Base-by-base conservation (phyloP, 2,113 vertebrate species). In the Psittacara wagleri region DNA sequence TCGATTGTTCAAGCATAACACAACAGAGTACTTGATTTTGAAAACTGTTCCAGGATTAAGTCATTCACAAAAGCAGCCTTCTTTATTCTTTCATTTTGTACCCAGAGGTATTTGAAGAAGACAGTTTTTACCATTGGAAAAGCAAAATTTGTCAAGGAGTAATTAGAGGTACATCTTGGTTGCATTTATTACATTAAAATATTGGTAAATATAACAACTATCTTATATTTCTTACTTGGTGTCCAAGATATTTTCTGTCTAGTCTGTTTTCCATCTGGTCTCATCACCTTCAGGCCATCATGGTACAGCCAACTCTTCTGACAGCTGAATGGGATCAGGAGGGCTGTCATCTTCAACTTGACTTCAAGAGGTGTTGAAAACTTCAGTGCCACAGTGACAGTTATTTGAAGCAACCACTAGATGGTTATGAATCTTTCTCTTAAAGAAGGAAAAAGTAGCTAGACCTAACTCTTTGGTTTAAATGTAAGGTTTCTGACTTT, bases 281-380 rank as follows among this genome's bases (percentile, higher is more conserved):
- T 88, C 16, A 37, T 75, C 49, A 66, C 14, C 11, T 33, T 31
- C 59, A 85, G 63, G 4, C 54, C 64, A 83, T 69, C 67, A 78
- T 4, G 3, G n/a, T 29, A 51, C 0, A 0, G 24, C 31, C 28
- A 76, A 48, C 15, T 23, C 44, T 69, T 77, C 23, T 28, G 35
- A 80, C 9, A 81, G 41, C 51, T 66, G 31, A 86, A 43, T 49
- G 64, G 28, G 41, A 90, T 31, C 48, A 88, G 68, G 67, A 89
- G 25, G 13, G 14, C 16, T 85, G 52, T 89, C 54, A 75, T 83
- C 55, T 88, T 28, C 76, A 94, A 15, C 20, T 80, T 69, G 77
- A 79, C 39, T 57, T 88, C 54, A 85, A 86, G 64, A 76, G 19
- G 29, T 49, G 63, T 37, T 68, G 74, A 73, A 94, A 94, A 90